Percentiles rank a stretch among this genome's conserved stretches.
phyloP scores from a whole-genome alignment of 2,113 vertebrate species.

The Psittacus erithacus region DNA sequence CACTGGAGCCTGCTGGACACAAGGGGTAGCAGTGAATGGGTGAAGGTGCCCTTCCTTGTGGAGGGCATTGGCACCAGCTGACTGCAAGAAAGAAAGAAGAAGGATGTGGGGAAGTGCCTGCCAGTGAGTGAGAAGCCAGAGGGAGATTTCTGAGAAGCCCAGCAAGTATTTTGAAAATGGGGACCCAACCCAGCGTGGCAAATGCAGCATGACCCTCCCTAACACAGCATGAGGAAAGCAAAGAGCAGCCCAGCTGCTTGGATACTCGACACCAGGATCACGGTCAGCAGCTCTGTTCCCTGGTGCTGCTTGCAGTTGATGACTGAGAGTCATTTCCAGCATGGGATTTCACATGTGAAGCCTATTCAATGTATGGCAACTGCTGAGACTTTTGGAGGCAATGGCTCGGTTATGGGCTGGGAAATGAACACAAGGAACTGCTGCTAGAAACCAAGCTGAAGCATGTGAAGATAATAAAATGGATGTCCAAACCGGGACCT shows the following conservation, averaged over 20 bases:
- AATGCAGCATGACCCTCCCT: conserved; percentile 58
- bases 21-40: background rate
- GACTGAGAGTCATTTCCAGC: conserved; percentile 42
- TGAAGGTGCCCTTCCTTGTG: background rate
- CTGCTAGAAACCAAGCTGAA: conserved; percentile 20
- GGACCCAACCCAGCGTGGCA: conserved; percentile 41
- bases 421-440: conserved; percentile 9
- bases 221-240: conserved; percentile 46
- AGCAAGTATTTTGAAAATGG: conserved; percentile 60
- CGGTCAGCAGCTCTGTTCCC: background rate
- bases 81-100: background rate
- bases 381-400: background rate
- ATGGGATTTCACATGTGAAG: conserved; percentile 27
- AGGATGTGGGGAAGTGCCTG: background rate
- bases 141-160: conserved; percentile 54
- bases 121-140: conserved; percentile 11
- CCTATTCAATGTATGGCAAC: background rate
- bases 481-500: conserved; percentile 4
- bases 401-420: background rate
- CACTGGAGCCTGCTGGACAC: background rate
- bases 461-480: conserved; percentile 32
- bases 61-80: background rate
- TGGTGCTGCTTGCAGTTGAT: background rate
- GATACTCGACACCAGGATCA: conserved; percentile 23
- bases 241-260: conserved; percentile 62